Percentiles rank a stretch among this genome's conserved stretches.
Evolutionary conservation across 2,797 vertebrate genomes (phyloP).

Genomic region (Sebastes vulpes): DNA sequence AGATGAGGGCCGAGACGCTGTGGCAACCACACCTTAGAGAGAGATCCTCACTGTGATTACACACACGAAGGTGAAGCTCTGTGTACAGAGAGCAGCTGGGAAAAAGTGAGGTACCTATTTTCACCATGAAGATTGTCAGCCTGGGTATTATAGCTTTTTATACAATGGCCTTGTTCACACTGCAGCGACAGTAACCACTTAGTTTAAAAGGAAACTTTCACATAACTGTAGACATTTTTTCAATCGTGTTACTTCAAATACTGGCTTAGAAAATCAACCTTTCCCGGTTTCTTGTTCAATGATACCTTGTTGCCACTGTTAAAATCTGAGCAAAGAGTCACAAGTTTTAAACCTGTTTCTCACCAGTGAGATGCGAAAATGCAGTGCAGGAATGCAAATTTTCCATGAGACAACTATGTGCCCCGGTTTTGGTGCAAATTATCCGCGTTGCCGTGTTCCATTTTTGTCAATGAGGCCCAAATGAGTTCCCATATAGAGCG

Average conservation of each 20-base stretch:
- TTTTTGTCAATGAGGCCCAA: not conserved
- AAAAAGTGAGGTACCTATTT: not conserved
- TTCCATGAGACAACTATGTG: not conserved
- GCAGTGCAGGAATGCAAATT: not conserved
- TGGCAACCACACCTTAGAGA: slow-evolving; percentile 43
- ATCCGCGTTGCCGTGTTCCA: not conserved
- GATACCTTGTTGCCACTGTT: not conserved
- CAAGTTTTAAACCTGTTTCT: not conserved
- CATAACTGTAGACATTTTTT: not conserved
- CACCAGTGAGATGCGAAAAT: not conserved
- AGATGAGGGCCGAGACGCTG: slow-evolving; percentile 10
- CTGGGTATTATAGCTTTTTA: not conserved
- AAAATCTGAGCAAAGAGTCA: not conserved
- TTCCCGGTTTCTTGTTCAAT: no score
- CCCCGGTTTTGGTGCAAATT: not conserved
- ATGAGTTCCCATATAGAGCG: not conserved
- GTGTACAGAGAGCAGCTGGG: not conserved
- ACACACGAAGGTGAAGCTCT: slow-evolving; percentile 3
- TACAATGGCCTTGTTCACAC: not conserved
- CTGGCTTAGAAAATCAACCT: not conserved
- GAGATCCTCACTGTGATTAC: slow-evolving; percentile 22
- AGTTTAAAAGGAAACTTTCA: not conserved
- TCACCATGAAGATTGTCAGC: not conserved
- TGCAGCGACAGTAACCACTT: not conserved
- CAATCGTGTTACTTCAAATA: not conserved